Evolutionary conservation across 2,888 invertebrate genomes (phyloP).

Genomic region (Glaucopsyche alexis): DNA sequence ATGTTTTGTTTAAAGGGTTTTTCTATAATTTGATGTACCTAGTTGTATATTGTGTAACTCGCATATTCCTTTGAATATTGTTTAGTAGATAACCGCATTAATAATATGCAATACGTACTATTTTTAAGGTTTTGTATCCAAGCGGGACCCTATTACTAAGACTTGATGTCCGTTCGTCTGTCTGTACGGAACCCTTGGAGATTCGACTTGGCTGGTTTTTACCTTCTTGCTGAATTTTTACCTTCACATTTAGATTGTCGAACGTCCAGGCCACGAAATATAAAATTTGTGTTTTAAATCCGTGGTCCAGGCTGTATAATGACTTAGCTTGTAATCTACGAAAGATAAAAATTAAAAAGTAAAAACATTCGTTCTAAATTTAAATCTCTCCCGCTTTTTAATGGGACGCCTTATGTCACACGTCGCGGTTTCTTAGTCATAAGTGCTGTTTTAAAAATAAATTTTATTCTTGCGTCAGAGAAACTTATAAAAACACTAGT

Average conservation of each 20-base stretch:
- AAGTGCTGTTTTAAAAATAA: constrained; percentile 24
- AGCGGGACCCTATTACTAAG: too few species aligned
- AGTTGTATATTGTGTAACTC: too few species aligned
- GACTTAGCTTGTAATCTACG: constrained; percentile 21
- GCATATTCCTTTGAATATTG: too few species aligned
- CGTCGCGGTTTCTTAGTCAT: constrained; percentile 43
- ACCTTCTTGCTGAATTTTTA: neutral
- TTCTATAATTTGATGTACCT: too few species aligned
- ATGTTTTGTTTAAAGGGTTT: too few species aligned
- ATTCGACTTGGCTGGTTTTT: too few species aligned
- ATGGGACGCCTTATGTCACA: constrained; percentile 55
- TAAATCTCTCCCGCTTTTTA: constrained; percentile 59
- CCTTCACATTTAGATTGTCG: neutral
- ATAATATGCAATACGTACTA: too few species aligned
- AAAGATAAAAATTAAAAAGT: constrained; percentile 57
- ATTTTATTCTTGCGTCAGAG: constrained; percentile 20
- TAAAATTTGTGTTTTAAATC: too few species aligned
- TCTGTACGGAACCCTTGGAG: too few species aligned
- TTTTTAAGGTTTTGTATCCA: too few species aligned
- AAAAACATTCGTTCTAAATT: constrained; percentile 64
- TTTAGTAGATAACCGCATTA: too few species aligned
- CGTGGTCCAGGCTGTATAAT: neutral
- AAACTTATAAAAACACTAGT: constrained; percentile 12
- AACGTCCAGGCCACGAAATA: neutral
- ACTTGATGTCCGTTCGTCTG: too few species aligned